phyloP scores from a whole-genome alignment of 1,140 invertebrate species.

The Drosophila pallidifrons region DNA sequence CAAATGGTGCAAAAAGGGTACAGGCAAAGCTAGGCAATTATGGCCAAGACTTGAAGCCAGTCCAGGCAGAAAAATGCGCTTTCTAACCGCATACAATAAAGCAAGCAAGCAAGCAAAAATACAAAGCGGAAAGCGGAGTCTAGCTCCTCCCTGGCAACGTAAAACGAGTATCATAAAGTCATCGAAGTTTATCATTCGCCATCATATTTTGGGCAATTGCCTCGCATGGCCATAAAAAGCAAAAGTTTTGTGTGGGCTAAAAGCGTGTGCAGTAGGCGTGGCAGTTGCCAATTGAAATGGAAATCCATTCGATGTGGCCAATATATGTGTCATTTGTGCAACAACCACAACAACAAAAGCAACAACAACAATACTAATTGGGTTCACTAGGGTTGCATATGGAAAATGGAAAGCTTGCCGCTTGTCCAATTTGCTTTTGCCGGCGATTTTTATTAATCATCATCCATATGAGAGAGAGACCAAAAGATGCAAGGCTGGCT shows the following conservation, averaged over 20 bases:
- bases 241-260: slow-evolving; percentile 57
- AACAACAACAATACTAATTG: slow-evolving; percentile 66
- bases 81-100: slow-evolving; percentile 37
- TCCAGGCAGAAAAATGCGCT: slow-evolving; percentile 44
- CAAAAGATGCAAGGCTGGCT: slow-evolving; percentile 27
- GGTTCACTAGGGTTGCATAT: slow-evolving; percentile 68
- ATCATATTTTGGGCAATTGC: slow-evolving; percentile 29
- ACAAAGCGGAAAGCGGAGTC: background rate
- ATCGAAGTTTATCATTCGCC: slow-evolving; percentile 78
- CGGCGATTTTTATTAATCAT: slow-evolving; percentile 9
- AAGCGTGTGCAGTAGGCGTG: slow-evolving; percentile 72
- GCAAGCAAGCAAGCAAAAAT: no score
- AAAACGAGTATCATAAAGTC: slow-evolving; percentile 65
- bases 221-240: slow-evolving; percentile 35
- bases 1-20: slow-evolving; percentile 78
- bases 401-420: slow-evolving; percentile 56
- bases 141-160: background rate
- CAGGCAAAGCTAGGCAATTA: slow-evolving; percentile 52
- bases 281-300: slow-evolving; percentile 55
- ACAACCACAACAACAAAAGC: slow-evolving; percentile 1
- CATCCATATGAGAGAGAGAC: background rate
- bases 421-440: slow-evolving; percentile 20
- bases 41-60: slow-evolving; percentile 22
- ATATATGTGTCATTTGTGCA: slow-evolving; percentile 75
- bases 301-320: slow-evolving; percentile 56